phyloP scores from a whole-genome alignment of 2,113 vertebrate species.

The Tretioscincus oriximinensis region DNA sequence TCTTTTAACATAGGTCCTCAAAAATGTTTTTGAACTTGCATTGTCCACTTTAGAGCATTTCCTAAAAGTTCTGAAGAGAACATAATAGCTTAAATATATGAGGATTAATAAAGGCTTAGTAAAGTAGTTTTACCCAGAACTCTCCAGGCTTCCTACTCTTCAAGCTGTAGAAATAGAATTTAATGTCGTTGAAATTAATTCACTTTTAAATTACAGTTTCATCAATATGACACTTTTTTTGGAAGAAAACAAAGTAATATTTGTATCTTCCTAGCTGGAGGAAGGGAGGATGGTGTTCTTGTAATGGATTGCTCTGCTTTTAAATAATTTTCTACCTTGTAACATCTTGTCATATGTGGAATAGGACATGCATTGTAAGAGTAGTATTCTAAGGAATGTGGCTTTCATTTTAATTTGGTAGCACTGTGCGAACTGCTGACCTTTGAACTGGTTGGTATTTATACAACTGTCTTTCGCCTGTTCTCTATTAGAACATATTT shows the following conservation, averaged over 20 bases:
- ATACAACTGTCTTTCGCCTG: slow-evolving; percentile 26
- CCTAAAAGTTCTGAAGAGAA: not conserved
- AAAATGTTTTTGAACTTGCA: not conserved
- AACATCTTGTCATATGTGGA: not conserved
- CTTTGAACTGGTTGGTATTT: slow-evolving; percentile 21
- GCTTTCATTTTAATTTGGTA: not conserved
- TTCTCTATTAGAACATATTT: slow-evolving; percentile 24
- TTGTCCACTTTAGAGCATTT: not conserved
- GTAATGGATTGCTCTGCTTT: not conserved
- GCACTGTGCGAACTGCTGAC: not conserved
- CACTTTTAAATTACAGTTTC: not conserved
- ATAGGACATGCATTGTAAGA: not conserved
- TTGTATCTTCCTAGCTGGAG: not conserved
- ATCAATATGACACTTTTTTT: not conserved
- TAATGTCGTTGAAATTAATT: not conserved
- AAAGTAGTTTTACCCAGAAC: not conserved
- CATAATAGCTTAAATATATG: not conserved
- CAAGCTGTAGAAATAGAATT: not conserved
- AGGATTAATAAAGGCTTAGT: not conserved
- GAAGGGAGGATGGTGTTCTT: not conserved
- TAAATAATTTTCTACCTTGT: not conserved
- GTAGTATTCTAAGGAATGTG: not conserved
- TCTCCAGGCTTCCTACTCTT: not conserved
- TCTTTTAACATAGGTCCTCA: not conserved
- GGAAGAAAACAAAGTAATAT: not conserved